Conservation (phyloP, 2,113 vertebrate genomes). For the Arizona elegans region DNA sequence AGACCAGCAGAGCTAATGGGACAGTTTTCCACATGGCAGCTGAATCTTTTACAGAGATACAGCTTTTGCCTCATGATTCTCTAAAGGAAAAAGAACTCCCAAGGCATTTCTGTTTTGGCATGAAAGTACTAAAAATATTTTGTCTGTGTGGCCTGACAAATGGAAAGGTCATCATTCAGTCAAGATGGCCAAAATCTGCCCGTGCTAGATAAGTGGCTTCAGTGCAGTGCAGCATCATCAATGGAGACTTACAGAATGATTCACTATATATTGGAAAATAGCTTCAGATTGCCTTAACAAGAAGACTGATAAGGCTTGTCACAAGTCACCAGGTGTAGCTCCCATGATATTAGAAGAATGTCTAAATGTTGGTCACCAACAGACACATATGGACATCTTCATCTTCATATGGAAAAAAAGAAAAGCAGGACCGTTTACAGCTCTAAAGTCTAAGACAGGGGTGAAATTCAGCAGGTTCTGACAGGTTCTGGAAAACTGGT, state of each 20-base stretch:
- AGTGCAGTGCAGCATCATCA: slow-evolving; percentile 49
- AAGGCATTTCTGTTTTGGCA: slow-evolving; percentile 30
- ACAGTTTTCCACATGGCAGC: neutral
- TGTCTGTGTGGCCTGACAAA: slow-evolving; percentile 43
- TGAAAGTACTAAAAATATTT: slow-evolving; percentile 41
- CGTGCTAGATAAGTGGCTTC: slow-evolving; percentile 62
- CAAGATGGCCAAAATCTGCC: slow-evolving; percentile 41
- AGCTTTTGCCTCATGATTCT: slow-evolving; percentile 27
- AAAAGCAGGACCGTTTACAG: neutral
- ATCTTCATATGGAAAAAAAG: neutral
- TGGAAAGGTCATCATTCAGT: slow-evolving; percentile 45
- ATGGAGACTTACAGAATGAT: slow-evolving; percentile 63
- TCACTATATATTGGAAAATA: slow-evolving; percentile 62
- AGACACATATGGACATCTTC: neutral
- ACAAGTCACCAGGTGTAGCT: slow-evolving; percentile 56
- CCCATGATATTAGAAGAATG: slow-evolving; percentile 46
- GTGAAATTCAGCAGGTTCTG: no score
- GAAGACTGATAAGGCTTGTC: slow-evolving; percentile 41
- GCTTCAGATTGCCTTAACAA: slow-evolving; percentile 59
- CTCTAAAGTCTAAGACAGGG: neutral
- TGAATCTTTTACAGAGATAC: slow-evolving; percentile 13
- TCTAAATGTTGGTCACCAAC: neutral
- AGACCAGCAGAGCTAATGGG: neutral
- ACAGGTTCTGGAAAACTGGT: no score
- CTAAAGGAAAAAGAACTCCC: slow-evolving; percentile 25